A percentile compares a stretch with the other conserved stretches of the same genome.
phyloP scores from a whole-genome alignment of 2,888 invertebrate species.

The Bimastos eiseni region DNA sequence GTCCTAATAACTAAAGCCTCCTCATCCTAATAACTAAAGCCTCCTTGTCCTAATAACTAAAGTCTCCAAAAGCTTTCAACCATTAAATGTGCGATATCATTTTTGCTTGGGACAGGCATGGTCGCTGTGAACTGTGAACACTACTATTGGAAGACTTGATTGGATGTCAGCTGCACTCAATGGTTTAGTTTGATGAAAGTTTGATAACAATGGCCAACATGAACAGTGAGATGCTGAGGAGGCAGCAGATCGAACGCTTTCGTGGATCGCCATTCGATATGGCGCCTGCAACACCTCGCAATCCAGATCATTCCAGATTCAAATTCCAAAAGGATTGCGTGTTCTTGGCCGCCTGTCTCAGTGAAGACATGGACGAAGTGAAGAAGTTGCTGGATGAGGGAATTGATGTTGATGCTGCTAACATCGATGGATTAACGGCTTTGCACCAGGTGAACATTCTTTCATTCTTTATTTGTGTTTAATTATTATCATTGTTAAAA shows the following conservation, averaged over 20 bases:
- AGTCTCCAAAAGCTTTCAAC: too few relatives aligned
- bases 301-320: constrained; percentile 64
- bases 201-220: neutral
- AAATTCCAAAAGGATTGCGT: constrained; percentile 96
- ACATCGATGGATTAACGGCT: constrained; percentile 97
- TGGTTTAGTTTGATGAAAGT: neutral
- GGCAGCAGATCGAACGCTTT: constrained; percentile 33
- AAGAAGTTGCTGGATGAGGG: constrained; percentile 79
- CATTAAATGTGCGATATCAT: too few relatives aligned
- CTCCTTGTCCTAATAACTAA: too few relatives aligned
- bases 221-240: constrained; percentile 28
- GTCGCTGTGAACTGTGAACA: too few relatives aligned
- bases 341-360: constrained; percentile 95
- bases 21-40: too few relatives aligned
- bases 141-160: neutral
- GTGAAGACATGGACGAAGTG: constrained; percentile 96
- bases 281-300: neutral
- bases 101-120: neutral
- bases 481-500: neutral
- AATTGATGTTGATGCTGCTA: constrained; percentile 83
- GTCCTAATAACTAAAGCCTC: too few relatives aligned
- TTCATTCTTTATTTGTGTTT: neutral
- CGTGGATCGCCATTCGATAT: constrained; percentile 8
- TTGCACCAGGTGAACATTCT: constrained; percentile 90
- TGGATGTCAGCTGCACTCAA: neutral